phyloP scores from a whole-genome alignment of 1,140 invertebrate genomes.

The Magallana ariakensis region DNA sequence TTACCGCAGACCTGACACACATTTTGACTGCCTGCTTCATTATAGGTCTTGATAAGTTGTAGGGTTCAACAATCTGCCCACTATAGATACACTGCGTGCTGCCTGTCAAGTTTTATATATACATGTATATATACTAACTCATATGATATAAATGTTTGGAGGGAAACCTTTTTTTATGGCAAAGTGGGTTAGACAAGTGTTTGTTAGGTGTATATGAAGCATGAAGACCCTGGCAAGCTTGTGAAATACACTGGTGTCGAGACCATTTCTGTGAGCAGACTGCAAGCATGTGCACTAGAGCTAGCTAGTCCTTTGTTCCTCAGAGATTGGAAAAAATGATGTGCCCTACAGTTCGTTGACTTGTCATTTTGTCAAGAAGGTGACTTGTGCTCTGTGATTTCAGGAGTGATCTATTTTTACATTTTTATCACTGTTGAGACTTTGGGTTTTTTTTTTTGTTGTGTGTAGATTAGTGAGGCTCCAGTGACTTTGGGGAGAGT shows the following conservation, averaged over 20 bases:
- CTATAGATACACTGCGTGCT: background rate
- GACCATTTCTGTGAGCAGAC: background rate
- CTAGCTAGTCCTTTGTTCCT: background rate
- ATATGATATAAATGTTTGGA: background rate
- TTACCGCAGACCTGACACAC: background rate
- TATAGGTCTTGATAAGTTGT: background rate
- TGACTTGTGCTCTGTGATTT: no score
- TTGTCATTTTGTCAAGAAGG: no score
- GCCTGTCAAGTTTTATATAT: background rate
- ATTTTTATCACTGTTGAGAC: background rate
- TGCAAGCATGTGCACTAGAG: background rate
- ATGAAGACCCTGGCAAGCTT: background rate
- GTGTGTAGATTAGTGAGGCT: background rate
- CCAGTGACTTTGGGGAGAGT: no score
- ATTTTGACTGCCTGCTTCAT: background rate
- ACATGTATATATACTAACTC: no score
- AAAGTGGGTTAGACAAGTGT: conserved; percentile 20
- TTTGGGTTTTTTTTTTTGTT: background rate
- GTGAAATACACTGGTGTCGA: background rate
- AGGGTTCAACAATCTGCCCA: background rate
- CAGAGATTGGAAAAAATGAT: background rate
- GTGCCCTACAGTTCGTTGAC: no score
- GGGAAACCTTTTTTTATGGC: background rate
- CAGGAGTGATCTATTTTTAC: no score
- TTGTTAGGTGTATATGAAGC: background rate